Evolutionary conservation across 2,888 invertebrate species (phyloP).

Genomic region (Parnassius glacialis): DNA sequence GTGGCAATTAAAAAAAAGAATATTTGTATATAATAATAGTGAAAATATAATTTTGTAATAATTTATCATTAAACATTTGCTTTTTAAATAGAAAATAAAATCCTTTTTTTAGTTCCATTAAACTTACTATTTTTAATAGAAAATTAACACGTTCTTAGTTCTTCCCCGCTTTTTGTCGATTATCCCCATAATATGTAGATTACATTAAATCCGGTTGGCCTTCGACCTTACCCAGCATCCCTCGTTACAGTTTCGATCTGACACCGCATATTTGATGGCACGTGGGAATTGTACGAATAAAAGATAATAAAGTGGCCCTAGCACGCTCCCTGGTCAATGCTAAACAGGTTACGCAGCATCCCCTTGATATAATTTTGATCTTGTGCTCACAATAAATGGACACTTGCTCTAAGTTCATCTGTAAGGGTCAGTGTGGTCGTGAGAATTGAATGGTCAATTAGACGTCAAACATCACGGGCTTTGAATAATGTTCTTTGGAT

Average conservation of each 20-base stretch:
- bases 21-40: no score
- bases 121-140: no score
- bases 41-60: no score
- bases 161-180: background rate
- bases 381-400: conserved; percentile 33
- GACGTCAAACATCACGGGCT: background rate
- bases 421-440: conserved; percentile 16
- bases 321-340: conserved; percentile 1
- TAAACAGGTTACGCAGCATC: conserved; percentile 35
- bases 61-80: no score
- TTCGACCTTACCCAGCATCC: conserved; percentile 51
- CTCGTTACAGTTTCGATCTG: conserved; percentile 52
- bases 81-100: no score
- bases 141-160: no score
- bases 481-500: background rate
- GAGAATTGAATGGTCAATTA: background rate
- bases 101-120: no score
- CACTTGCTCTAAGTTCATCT: conserved; percentile 21
- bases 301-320: conserved; percentile 24
- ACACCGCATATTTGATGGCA: conserved; percentile 29
- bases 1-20: no score
- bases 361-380: conserved; percentile 56
- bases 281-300: conserved; percentile 32
- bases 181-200: conserved; percentile 45
- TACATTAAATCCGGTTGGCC: conserved; percentile 34